phyloP scores from a whole-genome alignment of 2,888 invertebrate genomes.

The Acanthosepion lycidas region DNA sequence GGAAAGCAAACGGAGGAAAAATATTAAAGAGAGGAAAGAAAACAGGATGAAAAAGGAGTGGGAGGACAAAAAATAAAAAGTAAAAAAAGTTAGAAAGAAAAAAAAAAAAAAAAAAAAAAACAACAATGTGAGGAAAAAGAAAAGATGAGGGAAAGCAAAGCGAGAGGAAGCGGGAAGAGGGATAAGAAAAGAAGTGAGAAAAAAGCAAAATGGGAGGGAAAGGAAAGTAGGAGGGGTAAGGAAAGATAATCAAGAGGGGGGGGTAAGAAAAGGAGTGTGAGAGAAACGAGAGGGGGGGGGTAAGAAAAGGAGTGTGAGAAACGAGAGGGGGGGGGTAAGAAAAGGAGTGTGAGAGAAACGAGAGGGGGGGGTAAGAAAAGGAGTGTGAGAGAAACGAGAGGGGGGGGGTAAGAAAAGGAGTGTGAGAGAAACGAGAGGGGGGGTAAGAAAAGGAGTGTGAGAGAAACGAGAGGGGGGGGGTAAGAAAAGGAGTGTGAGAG shows the following conservation, averaged over 20 bases:
- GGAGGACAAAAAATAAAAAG: not conserved
- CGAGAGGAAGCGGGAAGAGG: not conserved
- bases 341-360: no score
- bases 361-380: not conserved
- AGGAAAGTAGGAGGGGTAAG: not conserved
- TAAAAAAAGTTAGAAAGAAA: not conserved
- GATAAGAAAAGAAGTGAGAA: not conserved
- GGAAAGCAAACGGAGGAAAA: not conserved
- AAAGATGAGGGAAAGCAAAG: no score
- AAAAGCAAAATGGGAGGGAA: not conserved
- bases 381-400: not conserved
- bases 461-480: not conserved
- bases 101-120: not conserved
- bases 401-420: not conserved
- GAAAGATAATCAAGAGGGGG: not conserved
- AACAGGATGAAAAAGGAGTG: not conserved
- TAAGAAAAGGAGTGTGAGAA: not conserved
- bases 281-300: not conserved
- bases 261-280: not conserved
- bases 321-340: not conserved
- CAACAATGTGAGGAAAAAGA: not conserved
- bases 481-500: not conserved
- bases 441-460: not conserved
- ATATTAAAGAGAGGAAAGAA: not conserved
- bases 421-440: not conserved